phyloP scores from a whole-genome alignment of 2,113 vertebrate genomes.

The Caloenas nicobarica region DNA sequence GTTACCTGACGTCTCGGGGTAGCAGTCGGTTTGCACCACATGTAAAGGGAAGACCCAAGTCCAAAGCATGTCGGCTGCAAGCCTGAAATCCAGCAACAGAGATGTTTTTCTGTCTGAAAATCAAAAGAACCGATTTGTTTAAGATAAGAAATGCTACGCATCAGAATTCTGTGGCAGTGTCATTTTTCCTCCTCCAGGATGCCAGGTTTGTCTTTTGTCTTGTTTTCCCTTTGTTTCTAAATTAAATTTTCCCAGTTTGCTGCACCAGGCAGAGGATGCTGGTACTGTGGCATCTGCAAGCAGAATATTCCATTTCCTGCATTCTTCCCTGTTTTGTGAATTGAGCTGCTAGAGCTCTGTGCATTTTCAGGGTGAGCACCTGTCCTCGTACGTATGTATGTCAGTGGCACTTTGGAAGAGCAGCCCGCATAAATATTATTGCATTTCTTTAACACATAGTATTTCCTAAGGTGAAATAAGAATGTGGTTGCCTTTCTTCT shows the following conservation, averaged over 20 bases:
- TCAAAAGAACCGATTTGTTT: background rate
- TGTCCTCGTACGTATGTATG: accelerated
- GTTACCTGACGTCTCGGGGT: background rate
- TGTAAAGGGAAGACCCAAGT: background rate
- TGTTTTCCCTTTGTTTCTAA: background rate
- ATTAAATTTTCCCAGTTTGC: background rate
- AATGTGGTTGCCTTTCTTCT: background rate
- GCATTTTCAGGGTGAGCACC: background rate
- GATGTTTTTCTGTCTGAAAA: background rate
- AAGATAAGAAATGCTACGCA: background rate
- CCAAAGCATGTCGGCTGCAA: background rate
- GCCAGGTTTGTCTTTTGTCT: background rate
- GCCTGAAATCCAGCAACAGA: background rate
- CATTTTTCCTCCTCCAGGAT: background rate
- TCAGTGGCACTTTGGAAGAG: background rate
- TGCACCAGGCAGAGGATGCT: background rate
- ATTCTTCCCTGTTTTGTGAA: background rate
- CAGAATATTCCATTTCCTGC: background rate
- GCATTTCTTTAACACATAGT: background rate
- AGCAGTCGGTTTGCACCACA: background rate
- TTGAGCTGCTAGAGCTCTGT: background rate
- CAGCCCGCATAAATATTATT: background rate
- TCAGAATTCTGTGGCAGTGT: background rate
- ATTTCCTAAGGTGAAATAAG: background rate
- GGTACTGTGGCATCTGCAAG: background rate